Evolutionary conservation across 2,113 vertebrate genomes (phyloP).

Genomic region (Platichthys flesus): DNA sequence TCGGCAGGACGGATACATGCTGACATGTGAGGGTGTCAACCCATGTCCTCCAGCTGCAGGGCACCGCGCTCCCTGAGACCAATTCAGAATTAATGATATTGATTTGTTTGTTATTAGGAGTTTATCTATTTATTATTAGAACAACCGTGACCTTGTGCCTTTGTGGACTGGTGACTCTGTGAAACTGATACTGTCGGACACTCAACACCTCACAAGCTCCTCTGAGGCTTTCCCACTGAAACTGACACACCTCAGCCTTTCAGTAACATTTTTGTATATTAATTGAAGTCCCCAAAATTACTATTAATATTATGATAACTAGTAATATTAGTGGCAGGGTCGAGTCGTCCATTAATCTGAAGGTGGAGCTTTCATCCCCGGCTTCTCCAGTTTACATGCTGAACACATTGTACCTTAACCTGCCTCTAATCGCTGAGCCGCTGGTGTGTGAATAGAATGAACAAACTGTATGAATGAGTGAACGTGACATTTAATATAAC

Average conservation of each 20-base stretch:
- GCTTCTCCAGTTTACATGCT: background rate
- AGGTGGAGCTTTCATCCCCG: background rate
- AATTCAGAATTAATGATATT: constrained; percentile 23
- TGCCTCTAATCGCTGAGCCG: too few species aligned
- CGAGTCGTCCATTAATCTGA: background rate
- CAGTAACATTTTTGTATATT: too few species aligned
- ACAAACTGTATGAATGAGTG: too few species aligned
- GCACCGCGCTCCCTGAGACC: background rate
- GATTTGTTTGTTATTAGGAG: constrained; percentile 25
- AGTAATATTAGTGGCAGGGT: too few species aligned
- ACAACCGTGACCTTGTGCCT: too few species aligned
- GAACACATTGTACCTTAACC: too few species aligned
- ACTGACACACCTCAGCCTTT: too few species aligned
- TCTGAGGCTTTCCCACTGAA: background rate
- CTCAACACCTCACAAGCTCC: background rate
- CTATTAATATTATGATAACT: too few species aligned
- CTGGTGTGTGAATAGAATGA: too few species aligned
- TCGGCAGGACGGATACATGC: constrained; percentile 22
- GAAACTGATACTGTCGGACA: background rate
- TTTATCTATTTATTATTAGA: too few species aligned
- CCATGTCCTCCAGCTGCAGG: constrained; percentile 35
- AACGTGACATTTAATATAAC: too few species aligned
- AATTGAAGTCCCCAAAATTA: too few species aligned
- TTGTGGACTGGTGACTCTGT: background rate
- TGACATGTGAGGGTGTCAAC: constrained; percentile 38